These are phyloP conservation scores for Allygus modestus DNA, from an alignment of 2,888 invertebrate genomes.

Conservation along the genomic window DNA sequence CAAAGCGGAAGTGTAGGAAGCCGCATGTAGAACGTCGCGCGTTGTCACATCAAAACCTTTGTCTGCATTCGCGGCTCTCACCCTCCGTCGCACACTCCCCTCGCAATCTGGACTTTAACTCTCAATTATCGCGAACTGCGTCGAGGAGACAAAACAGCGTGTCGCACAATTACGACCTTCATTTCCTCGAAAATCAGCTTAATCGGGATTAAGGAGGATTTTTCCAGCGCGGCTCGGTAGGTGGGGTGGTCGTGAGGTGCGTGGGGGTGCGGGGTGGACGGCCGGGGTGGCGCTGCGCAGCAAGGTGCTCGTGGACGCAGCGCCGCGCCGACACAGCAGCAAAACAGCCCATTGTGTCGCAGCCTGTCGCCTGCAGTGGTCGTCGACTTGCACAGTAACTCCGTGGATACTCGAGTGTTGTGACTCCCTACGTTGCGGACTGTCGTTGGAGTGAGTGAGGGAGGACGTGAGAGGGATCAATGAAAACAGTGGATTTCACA, in stretches of 20 bases:
- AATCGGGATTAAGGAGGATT: slow-evolving; percentile 51
- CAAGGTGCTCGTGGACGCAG: background rate
- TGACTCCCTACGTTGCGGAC: background rate
- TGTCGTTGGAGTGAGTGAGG: no score
- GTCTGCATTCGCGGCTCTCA: background rate
- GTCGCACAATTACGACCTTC: slow-evolving; percentile 30
- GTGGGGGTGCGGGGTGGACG: slow-evolving; percentile 1
- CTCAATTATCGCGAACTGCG: background rate
- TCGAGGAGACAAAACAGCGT: background rate
- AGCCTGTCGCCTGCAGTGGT: background rate
- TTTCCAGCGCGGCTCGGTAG: background rate
- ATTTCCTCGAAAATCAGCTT: slow-evolving; percentile 51
- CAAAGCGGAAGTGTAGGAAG: background rate
- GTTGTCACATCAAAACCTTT: background rate
- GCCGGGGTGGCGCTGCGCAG: background rate
- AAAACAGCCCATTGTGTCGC: slow-evolving; percentile 18
- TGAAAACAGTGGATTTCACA: background rate
- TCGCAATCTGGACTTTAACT: no score
- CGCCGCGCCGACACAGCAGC: background rate
- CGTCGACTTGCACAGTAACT: background rate
- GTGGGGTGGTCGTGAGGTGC: background rate
- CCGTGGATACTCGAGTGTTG: background rate
- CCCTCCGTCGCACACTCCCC: background rate
- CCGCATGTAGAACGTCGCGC: background rate
- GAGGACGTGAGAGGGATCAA: background rate